phyloP scores from a whole-genome alignment of 1,140 invertebrate species.

The Anoplolepis gracilipes region DNA sequence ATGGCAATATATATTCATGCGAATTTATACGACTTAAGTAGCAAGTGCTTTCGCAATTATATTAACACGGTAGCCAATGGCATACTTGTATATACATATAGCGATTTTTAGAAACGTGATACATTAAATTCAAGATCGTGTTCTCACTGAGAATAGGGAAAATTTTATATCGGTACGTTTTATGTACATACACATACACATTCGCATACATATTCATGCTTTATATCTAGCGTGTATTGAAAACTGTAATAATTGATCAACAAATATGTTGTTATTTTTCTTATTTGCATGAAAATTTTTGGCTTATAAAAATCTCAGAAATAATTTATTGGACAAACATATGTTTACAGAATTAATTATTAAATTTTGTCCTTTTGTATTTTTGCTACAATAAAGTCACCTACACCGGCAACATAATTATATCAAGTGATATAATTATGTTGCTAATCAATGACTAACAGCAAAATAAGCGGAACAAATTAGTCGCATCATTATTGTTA shows the following conservation, averaged over 20 bases:
- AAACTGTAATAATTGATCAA: neutral
- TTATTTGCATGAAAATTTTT: neutral
- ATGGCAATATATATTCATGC: slow-evolving; percentile 60
- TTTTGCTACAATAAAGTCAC: neutral
- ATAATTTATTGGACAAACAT: neutral
- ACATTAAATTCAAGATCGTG: neutral
- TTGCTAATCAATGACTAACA: neutral
- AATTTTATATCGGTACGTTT: neutral
- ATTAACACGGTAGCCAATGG: slow-evolving; percentile 46
- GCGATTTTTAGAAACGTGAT: slow-evolving; percentile 17
- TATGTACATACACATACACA: no score
- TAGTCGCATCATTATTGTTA: slow-evolving; percentile 9
- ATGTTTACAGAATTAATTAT: neutral
- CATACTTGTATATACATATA: neutral
- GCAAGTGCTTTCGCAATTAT: slow-evolving; percentile 36
- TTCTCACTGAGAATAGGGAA: neutral
- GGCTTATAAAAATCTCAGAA: neutral
- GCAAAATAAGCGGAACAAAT: slow-evolving; percentile 7
- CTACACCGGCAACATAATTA: neutral
- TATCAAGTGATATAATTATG: neutral
- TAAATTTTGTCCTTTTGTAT: no score
- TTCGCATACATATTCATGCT: neutral
- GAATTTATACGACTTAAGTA: slow-evolving; percentile 50
- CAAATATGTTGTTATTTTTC: neutral
- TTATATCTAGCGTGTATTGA: neutral